phyloP scores from a whole-genome alignment of 2,113 vertebrate species.

The Trogon surrucura region DNA sequence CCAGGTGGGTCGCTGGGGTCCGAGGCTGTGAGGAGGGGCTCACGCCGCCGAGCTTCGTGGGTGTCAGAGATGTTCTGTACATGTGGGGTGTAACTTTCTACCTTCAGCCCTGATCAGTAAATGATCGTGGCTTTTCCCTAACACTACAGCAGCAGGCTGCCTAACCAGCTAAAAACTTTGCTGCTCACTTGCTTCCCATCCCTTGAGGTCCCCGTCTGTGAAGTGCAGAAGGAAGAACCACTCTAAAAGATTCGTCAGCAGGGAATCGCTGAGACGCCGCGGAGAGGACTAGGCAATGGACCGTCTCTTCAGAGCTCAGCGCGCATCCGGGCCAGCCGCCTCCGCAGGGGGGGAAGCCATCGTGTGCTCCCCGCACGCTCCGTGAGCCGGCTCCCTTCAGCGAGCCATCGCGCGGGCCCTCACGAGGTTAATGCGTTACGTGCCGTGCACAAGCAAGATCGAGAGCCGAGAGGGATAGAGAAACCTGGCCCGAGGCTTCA shows the following conservation, averaged over 20 bases:
- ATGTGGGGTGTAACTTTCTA: neutral
- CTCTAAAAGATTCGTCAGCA: neutral
- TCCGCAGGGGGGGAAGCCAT: neutral
- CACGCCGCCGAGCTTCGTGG: neutral
- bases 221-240: neutral
- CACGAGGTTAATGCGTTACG: rapidly evolving
- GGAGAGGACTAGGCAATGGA: neutral
- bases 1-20: neutral
- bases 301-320: neutral
- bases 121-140: neutral
- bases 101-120: neutral
- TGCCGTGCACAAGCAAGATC: neutral
- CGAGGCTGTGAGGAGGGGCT: neutral
- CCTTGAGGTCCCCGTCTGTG: neutral
- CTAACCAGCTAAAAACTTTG: neutral
- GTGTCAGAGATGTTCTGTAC: neutral
- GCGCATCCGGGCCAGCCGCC: neutral
- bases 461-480: neutral
- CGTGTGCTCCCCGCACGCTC: neutral
- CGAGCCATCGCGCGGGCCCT: rapidly evolving
- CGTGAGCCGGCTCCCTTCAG: neutral
- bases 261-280: neutral
- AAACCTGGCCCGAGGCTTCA: neutral
- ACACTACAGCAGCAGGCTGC: neutral
- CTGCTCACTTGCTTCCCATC: neutral